Base-by-base conservation (phyloP, 1,140 invertebrate species). In the Drosophila rufa region DNA sequence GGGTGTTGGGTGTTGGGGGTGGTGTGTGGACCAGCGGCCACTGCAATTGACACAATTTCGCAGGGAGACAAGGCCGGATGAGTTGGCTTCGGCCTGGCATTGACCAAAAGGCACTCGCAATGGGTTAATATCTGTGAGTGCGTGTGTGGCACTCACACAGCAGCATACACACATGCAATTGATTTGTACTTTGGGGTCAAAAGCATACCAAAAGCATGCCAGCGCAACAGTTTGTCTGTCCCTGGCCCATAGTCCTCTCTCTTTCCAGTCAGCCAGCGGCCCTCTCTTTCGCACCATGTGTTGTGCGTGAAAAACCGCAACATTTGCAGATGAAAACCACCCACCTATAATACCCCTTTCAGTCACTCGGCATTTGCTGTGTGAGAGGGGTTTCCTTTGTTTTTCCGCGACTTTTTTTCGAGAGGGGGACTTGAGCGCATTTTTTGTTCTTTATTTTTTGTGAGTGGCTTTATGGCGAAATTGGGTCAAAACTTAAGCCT, bases 1-100 rank as follows among this genome's bases (percentile, higher is more conserved):
- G 15, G 46, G 2, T 25, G 38, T n/a, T 22, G 19, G 25, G 62
- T 50, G 53, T 19, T 27, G 48, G 46, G n/a, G 47, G 42, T 17
- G 19, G 25, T 55, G 25, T 19, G 14, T 48, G 50, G 67, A 50
- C 60, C 67, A 73, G 38, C 66, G 77, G 82, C 48, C 62, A 84
- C 75, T 91, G 90, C 89, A 91, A 92, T 91, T 91, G 89, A 91
- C 89, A 91, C 89, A 91, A 91, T 91, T 91, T 90, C 57, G 46
- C 75, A 69, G 78, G 43, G 67, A 79, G 86, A 80, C 79, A 75
- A 80, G 79, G 65, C 66, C 82, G 64, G 67, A 73, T 25, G 42
- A 38, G 48, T 11, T 65, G 65, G 33, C 33, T 36, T 36, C 33
- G 33, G 57, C 66, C n/a, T 65, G 65, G 58, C 73, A 70, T 76